Evolutionary conservation across 2,797 vertebrate species (phyloP).

Genomic region (Cynodonichthys magdalenae): DNA sequence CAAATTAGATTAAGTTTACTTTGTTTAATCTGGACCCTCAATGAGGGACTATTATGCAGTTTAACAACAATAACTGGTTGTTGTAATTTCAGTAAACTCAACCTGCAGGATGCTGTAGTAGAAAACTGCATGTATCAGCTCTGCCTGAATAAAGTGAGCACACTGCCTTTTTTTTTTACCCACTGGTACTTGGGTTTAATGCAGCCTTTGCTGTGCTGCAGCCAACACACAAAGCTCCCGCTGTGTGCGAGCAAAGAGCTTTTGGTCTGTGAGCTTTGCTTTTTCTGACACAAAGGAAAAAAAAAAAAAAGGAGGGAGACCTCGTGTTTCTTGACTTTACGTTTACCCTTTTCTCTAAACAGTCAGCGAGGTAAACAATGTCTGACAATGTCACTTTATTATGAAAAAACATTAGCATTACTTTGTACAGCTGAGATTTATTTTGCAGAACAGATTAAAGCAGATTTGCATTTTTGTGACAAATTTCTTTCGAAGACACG

Average conservation of each 20-base stretch:
- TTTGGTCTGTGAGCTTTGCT: conserved; percentile 44
- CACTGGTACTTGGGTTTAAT: conserved; percentile 47
- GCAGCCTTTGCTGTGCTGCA: conserved; percentile 51
- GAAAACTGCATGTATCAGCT: conserved; percentile 32
- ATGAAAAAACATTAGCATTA: not conserved
- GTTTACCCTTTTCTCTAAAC: conserved; percentile 23
- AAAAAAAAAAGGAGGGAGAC: conserved; percentile 32
- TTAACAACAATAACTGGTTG: conserved; percentile 29
- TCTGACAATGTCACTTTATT: conserved; percentile 12
- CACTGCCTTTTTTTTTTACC: conserved; percentile 21
- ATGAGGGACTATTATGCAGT: conserved; percentile 27
- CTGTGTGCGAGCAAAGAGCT: conserved; percentile 52
- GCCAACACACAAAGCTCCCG: conserved; percentile 55
- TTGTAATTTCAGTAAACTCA: conserved; percentile 39
- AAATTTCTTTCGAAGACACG: not conserved
- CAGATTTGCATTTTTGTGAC: not conserved
- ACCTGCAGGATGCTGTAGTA: conserved; percentile 26
- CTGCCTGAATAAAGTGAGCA: conserved; percentile 22
- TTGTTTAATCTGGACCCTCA: conserved; percentile 13
- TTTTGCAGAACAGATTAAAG: not conserved
- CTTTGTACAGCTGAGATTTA: not conserved
- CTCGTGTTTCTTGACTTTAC: conserved; percentile 6
- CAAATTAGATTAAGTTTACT: conserved; percentile 29
- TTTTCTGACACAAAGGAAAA: conserved; percentile 34
- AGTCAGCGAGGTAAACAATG: conserved; percentile 7